Percentiles rank a stretch among this genome's conserved stretches.
phyloP scores from a whole-genome alignment of 1,140 invertebrate genomes.

The Brachionus paranguensis region DNA sequence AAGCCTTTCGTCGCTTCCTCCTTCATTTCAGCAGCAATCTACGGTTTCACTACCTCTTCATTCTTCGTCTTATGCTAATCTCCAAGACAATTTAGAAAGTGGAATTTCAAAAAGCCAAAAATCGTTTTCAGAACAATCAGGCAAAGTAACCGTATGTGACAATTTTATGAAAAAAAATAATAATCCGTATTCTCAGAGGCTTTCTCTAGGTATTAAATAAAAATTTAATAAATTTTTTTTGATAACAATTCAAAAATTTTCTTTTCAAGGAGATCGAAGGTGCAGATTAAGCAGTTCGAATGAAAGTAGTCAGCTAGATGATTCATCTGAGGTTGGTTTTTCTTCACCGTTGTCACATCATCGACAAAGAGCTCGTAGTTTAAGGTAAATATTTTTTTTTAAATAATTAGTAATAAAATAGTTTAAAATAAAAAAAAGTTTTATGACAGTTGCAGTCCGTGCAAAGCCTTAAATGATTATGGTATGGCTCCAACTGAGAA shows the following conservation, averaged over 20 bases:
- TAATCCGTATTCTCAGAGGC: background rate
- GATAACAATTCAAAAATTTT: background rate
- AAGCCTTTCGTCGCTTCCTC: background rate
- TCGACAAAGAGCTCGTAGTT: slow-evolving; percentile 30
- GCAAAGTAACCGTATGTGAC: background rate
- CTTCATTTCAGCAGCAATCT: background rate
- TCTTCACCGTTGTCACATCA: background rate
- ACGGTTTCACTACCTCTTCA: background rate
- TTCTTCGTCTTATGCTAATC: background rate
- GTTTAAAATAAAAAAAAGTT: slow-evolving; percentile 31
- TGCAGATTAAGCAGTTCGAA: slow-evolving; percentile 23
- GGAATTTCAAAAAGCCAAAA: background rate
- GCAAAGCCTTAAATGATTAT: slow-evolving; percentile 12
- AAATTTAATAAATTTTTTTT: background rate
- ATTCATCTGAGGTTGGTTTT: background rate
- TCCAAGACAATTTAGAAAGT: background rate
- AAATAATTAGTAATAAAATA: background rate
- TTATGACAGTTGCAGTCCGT: slow-evolving; percentile 26
- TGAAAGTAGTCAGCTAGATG: slow-evolving; percentile 31
- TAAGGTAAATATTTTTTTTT: background rate
- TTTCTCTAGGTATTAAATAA: background rate
- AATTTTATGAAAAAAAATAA: background rate
- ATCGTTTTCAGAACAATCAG: background rate
- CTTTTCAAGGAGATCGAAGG: background rate
- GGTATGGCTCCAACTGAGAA: slow-evolving; percentile 2